These are phyloP conservation scores for Numenius arquata DNA, from an alignment of 2,113 vertebrate genomes.

Conservation along the genomic window DNA sequence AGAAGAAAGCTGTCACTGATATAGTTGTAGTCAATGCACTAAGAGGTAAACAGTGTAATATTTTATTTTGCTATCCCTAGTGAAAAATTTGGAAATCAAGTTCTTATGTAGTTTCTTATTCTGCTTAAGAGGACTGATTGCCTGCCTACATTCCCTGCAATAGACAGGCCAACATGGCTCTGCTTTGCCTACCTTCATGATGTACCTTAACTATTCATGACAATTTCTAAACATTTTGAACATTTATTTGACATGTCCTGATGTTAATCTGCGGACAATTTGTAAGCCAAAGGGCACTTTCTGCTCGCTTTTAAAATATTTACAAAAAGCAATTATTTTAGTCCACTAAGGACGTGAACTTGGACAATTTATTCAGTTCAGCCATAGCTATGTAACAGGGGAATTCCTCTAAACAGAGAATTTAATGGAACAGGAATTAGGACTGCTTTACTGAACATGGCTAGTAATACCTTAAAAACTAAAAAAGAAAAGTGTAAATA, in stretches of 20 bases:
- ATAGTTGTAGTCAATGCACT: not conserved
- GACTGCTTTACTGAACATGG: not conserved
- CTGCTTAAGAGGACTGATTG: not conserved
- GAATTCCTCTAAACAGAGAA: not conserved
- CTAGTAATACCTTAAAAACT: not conserved
- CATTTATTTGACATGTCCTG: not conserved
- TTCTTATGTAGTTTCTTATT: not conserved
- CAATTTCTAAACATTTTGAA: not conserved
- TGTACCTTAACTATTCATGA: not conserved
- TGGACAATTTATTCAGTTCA: not conserved
- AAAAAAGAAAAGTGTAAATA: not conserved
- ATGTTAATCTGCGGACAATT: not conserved
- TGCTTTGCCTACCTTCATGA: not conserved
- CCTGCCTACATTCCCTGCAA: not conserved
- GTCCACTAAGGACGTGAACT: not conserved
- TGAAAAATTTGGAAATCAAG: not conserved
- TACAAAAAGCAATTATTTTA: not conserved
- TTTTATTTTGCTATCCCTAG: not conserved
- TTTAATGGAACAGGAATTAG: not conserved
- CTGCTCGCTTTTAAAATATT: not conserved
- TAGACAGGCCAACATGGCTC: not conserved
- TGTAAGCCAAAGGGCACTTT: not conserved
- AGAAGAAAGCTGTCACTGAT: not conserved
- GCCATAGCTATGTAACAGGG: not conserved
- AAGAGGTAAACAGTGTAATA: not conserved